A percentile compares a stretch with the other conserved stretches of the same genome.
phyloP scores from a whole-genome alignment of 2,888 invertebrate genomes.

The Phytoseiulus persimilis region DNA sequence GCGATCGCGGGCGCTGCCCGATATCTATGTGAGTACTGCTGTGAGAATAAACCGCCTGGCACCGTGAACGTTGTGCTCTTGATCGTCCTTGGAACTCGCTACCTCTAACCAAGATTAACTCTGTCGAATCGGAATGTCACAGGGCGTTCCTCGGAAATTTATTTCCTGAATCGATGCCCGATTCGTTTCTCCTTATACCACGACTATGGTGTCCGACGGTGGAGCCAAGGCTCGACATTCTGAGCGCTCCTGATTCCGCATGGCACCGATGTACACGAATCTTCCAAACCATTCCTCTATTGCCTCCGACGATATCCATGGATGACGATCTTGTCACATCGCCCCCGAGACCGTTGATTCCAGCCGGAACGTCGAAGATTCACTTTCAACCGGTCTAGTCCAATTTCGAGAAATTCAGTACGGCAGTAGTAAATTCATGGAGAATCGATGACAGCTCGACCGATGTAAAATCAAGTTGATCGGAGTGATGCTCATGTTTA shows the following conservation, averaged over 20 bases:
- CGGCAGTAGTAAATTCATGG: too few species aligned
- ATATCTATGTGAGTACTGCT: neutral
- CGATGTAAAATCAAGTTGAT: too few species aligned
- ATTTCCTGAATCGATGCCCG: neutral
- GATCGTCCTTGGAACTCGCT: neutral
- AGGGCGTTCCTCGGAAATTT: neutral
- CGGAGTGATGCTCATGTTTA: too few species aligned
- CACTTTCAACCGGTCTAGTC: too few species aligned
- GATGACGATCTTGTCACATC: too few species aligned
- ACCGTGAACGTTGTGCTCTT: neutral
- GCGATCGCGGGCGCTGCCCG: neutral
- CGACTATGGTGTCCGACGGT: neutral
- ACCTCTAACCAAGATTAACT: neutral
- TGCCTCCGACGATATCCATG: neutral
- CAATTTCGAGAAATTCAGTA: too few species aligned
- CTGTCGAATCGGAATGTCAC: neutral
- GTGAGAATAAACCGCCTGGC: neutral
- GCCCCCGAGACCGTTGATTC: too few species aligned
- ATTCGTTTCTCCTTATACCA: too few species aligned
- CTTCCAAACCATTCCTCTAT: neutral
- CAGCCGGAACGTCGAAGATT: too few species aligned
- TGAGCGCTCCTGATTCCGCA: neutral
- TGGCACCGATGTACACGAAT: neutral
- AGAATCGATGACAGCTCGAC: too few species aligned
- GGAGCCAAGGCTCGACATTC: neutral